A percentile compares a stretch with the other conserved stretches of the same genome.
These are phyloP conservation scores for Poecilia gillii DNA, from an alignment of 2,797 vertebrate genomes.

Conservation along the genomic window DNA sequence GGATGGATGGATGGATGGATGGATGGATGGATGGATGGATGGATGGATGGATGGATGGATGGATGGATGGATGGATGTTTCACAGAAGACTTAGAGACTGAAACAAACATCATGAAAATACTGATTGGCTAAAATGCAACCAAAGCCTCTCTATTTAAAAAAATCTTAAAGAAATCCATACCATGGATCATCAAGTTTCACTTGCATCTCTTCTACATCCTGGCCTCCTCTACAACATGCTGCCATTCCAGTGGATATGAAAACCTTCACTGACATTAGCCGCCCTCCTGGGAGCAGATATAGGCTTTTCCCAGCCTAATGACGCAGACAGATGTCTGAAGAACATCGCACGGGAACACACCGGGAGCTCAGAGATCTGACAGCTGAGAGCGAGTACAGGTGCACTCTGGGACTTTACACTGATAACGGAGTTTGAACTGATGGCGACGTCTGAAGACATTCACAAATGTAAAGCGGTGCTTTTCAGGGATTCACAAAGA, in stretches of 20 bases:
- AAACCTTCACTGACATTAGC: slow-evolving; percentile 18
- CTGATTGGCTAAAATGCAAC: background rate
- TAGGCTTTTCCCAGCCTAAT: slow-evolving; percentile 30
- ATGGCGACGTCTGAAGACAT: slow-evolving; percentile 22
- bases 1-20: no score
- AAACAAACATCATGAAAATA: background rate
- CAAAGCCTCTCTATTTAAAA: background rate
- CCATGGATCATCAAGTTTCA: background rate
- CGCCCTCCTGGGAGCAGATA: slow-evolving; percentile 30
- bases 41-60: no score
- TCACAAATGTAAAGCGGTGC: slow-evolving; percentile 8
- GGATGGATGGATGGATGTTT: no score
- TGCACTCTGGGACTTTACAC: slow-evolving; percentile 27
- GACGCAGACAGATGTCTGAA: slow-evolving; percentile 39
- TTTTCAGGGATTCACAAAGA: slow-evolving; percentile 12
- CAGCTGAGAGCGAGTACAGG: slow-evolving; percentile 32
- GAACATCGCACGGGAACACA: slow-evolving; percentile 36
- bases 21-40: no score
- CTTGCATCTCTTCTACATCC: slow-evolving; percentile 9
- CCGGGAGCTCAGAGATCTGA: slow-evolving; percentile 40
- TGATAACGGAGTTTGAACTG: slow-evolving; percentile 31
- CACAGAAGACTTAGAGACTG: background rate
- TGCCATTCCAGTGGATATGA: slow-evolving; percentile 17
- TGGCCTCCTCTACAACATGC: slow-evolving; percentile 19
- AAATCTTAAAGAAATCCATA: slow-evolving; percentile 1